Evolutionary conservation across 2,797 vertebrate genomes (phyloP).

Genomic region (Microctenopoma stevenorrisi): DNA sequence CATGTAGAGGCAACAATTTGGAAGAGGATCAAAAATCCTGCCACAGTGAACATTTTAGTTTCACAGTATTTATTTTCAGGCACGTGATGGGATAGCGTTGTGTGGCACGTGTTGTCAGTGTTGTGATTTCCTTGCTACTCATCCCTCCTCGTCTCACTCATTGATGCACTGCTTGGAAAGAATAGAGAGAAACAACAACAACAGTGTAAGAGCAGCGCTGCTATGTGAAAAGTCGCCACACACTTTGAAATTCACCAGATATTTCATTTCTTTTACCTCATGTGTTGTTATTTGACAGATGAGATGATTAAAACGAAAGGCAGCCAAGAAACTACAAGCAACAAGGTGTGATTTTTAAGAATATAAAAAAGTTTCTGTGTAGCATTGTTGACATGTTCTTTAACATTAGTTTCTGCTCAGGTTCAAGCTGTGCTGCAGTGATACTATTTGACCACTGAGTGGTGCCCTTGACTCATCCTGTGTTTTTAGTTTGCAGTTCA

Average conservation of each 20-base stretch:
- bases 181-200: slow-evolving; percentile 2
- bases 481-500: background rate
- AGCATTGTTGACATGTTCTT: no score
- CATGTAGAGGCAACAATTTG: background rate
- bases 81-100: background rate
- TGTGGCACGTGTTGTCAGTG: background rate
- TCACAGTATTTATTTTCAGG: background rate
- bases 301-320: no score
- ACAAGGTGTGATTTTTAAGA: background rate
- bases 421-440: slow-evolving; percentile 32
- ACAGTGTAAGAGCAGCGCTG: background rate
- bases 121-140: background rate
- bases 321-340: no score
- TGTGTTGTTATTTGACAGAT: background rate
- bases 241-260: slow-evolving; percentile 7
- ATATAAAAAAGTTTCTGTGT: background rate
- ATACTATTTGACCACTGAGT: slow-evolving; percentile 41
- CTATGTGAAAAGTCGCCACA: background rate
- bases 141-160: no score
- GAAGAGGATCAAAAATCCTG: background rate
- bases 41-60: background rate
- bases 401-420: background rate
- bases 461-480: slow-evolving; percentile 22
- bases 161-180: no score
- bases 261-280: slow-evolving; percentile 18